Base-by-base conservation (phyloP, 2,888 invertebrate genomes). In the Pammene aurita region DNA sequence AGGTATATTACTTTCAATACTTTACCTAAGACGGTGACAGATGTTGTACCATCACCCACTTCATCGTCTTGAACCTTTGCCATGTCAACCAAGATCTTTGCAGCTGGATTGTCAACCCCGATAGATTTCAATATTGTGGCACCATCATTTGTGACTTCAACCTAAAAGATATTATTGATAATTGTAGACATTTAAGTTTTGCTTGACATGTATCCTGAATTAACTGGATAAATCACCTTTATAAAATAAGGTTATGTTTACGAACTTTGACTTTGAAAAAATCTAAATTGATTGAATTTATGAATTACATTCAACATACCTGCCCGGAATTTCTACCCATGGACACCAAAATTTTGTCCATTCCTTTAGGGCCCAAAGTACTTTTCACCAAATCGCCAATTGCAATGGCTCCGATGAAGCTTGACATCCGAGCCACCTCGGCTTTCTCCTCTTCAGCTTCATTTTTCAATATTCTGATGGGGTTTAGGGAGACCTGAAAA, bases 41-140 rank as follows among this genome's bases (percentile, higher is more conserved):
- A 99, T 50, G 99, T 99, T n/a, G 99, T 99, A 13, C 99, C 99
- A 94, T 99, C 99, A 55, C 99, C 99, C 70, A 99, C 99, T 94
- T 99, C 99, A 84, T 98, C 98, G 92, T 99, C 99, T 86, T 99
- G 99, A 4, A 98, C 98, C 89, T 97, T 97, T 13, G 99, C 97
- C 95, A 99, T 99, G 77, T 99, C 98, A n/a, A 99, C 98, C 61
- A 99, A 93, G 80, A 99, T 97, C 92, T 99, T 99, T 0, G 99
- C 99, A 41, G 99, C 99, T 26, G 99, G 99, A 89, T 99, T 99
- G 85, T 99, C 99, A 16, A 99, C 97, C 66, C 99, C 99, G 68
- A 99, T 95, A 0, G 97, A 95, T 86, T 98, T 97, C 66, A 99
- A 93, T 83, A 99, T 99, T 7, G 99, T 99, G 13, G 99, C 99